Conservation (phyloP, 1,140 invertebrate species). For the Coptotermes formosanus region DNA sequence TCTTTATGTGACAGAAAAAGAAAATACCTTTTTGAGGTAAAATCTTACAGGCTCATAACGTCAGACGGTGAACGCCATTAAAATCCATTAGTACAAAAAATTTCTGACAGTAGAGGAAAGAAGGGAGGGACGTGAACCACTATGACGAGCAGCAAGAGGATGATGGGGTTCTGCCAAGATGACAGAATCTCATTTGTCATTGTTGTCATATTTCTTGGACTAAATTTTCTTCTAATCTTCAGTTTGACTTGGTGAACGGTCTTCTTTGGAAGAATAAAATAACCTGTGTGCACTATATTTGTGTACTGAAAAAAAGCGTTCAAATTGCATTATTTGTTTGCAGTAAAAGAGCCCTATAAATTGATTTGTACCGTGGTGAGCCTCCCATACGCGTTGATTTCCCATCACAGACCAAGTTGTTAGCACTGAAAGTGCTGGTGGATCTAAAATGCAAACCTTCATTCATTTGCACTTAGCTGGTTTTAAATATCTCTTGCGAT, state of each 20-base stretch:
- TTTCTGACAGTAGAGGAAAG: neutral
- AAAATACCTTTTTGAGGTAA: slow-evolving; percentile 1
- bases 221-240: neutral
- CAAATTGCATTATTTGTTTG: too few relatives aligned
- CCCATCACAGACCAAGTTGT: too few relatives aligned
- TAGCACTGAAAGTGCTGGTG: too few relatives aligned
- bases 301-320: too few relatives aligned
- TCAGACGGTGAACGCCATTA: neutral
- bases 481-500: too few relatives aligned
- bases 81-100: neutral
- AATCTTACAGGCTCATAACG: neutral
- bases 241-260: neutral
- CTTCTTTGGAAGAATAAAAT: neutral
- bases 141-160: neutral
- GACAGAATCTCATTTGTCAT: neutral
- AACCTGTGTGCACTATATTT: too few relatives aligned
- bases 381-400: too few relatives aligned
- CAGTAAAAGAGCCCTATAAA: too few relatives aligned
- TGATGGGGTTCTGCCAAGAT: neutral
- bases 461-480: too few relatives aligned
- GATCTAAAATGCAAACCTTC: too few relatives aligned
- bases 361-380: too few relatives aligned
- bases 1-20: neutral
- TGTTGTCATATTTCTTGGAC: neutral
- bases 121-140: neutral